phyloP scores from a whole-genome alignment of 2,113 vertebrate genomes.

The Sminthopsis crassicaudata region DNA sequence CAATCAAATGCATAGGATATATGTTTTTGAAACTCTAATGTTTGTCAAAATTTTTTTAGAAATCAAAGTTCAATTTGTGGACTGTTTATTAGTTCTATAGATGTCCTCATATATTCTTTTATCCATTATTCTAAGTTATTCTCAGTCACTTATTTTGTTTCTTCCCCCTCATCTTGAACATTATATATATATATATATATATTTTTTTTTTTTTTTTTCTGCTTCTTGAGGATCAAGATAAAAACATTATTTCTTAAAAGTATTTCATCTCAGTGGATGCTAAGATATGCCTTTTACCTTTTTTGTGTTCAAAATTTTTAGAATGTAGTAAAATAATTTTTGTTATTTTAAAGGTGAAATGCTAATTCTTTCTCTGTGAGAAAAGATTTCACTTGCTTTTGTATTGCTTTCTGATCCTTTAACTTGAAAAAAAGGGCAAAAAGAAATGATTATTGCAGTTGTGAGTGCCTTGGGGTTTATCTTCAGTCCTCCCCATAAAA shows the following conservation, averaged over 20 bases:
- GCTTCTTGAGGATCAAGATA: slow-evolving; percentile 3
- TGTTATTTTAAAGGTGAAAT: neutral
- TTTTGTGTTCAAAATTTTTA: neutral
- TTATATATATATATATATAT: no score
- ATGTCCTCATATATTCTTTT: neutral
- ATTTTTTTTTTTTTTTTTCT: no score
- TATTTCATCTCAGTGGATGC: neutral
- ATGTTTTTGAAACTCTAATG: neutral
- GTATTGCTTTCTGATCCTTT: neutral
- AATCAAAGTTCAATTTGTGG: neutral
- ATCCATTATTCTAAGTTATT: neutral
- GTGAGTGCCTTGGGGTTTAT: neutral
- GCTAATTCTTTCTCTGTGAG: neutral
- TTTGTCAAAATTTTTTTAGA: neutral
- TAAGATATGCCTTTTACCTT: slow-evolving; percentile 6
- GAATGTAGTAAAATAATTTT: neutral
- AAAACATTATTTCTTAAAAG: slow-evolving; percentile 40
- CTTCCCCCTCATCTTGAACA: neutral
- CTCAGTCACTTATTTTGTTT: slow-evolving; percentile 19
- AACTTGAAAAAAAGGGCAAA: neutral
- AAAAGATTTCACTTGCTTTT: slow-evolving; percentile 6
- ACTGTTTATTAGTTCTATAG: neutral
- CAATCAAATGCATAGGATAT: neutral
- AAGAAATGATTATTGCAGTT: neutral
- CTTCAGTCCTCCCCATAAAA: neutral